These are phyloP conservation scores for Amphimedon queenslandica DNA, from an alignment of 37 sponge, comb jelly and placozoan species.

Conservation along the genomic window DNA sequence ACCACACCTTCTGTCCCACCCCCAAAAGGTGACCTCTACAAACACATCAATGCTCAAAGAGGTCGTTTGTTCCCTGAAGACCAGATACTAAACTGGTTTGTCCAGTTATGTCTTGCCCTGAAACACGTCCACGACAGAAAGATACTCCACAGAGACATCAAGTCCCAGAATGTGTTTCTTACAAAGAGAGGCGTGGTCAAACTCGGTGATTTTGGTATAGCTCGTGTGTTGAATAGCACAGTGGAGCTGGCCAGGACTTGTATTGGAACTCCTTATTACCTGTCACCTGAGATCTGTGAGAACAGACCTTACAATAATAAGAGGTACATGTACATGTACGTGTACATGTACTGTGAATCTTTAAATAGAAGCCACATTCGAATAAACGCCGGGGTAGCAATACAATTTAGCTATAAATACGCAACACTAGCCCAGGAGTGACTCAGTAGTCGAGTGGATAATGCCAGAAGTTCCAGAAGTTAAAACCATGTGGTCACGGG, in stretches of 20 bases:
- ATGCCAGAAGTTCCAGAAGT: too few species aligned
- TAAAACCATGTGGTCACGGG: background rate
- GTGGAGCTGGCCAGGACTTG: constrained; percentile 96
- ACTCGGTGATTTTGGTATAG: constrained; percentile 97
- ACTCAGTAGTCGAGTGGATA: too few species aligned
- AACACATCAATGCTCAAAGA: constrained; percentile 79
- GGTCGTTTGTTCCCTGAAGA: constrained; percentile 81
- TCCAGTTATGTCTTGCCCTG: constrained; percentile 87
- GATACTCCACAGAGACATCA: constrained; percentile 96
- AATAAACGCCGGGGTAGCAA: too few species aligned
- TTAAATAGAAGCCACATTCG: too few species aligned
- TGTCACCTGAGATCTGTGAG: constrained; percentile 98
- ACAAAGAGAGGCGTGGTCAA: constrained; percentile 77
- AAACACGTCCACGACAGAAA: constrained; percentile 97
- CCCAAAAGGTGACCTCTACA: constrained; percentile 77
- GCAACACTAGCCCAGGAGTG: too few species aligned
- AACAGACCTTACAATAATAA: constrained; percentile 97
- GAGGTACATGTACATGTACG: constrained; percentile 62
- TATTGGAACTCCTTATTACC: constrained; percentile 98
- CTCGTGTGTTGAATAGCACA: constrained; percentile 84
- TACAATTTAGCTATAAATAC: too few species aligned
- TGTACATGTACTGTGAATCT: too few species aligned
- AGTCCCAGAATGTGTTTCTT: constrained; percentile 96
- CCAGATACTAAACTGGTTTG: constrained; percentile 93
- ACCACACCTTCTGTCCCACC: background rate